These are phyloP conservation scores for Otolemur crassicaudatus DNA, from an alignment of 2,797 vertebrate genomes.

Conservation along the genomic window DNA sequence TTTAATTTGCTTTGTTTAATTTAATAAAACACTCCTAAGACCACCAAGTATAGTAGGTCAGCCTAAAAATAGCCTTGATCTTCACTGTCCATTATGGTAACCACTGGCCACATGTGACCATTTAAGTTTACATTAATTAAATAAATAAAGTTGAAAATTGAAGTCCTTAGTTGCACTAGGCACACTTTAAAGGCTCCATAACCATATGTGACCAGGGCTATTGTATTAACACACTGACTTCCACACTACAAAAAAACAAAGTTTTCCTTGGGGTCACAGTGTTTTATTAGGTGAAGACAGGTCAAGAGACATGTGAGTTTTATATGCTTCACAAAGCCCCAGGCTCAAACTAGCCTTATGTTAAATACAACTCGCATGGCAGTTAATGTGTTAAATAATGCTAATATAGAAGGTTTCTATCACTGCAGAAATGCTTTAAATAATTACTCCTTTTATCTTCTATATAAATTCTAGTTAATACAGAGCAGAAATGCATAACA, in stretches of 20 bases:
- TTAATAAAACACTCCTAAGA: conserved; percentile 31
- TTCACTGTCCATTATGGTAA: neutral
- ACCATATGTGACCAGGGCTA: neutral
- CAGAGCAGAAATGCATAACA: neutral
- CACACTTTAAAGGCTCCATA: neutral
- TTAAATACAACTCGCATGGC: no score
- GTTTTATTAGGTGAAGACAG: no score
- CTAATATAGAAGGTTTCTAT: neutral
- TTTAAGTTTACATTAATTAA: neutral
- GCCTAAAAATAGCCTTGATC: neutral
- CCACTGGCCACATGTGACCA: neutral
- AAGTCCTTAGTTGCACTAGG: neutral
- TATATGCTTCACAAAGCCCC: no score
- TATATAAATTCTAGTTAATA: neutral
- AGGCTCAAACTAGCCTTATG: no score
- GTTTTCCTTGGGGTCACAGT: no score
- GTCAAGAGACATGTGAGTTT: no score
- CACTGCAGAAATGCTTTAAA: neutral
- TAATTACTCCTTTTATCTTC: neutral
- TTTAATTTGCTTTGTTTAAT: conserved; percentile 72
- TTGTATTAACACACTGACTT: no score
- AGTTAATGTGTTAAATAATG: no score
- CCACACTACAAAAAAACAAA: no score
- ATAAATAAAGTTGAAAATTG: neutral
- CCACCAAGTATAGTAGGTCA: neutral